Base-by-base conservation (phyloP, 30 jellyfish, hydroid and myxozoan genomes). In the Sanderia malayensis region DNA sequence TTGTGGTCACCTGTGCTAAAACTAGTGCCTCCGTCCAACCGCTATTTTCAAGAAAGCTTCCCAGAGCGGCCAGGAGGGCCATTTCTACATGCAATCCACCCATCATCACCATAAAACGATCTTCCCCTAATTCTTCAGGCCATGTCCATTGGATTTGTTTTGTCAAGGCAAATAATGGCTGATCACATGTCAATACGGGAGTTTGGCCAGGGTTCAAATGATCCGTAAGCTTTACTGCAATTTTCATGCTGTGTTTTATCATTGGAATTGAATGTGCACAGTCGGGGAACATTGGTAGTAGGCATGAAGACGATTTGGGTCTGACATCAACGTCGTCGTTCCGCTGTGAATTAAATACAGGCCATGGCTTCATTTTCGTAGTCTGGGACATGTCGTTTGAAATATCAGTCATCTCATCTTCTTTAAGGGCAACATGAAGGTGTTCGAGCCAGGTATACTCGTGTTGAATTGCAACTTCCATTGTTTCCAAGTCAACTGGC, bases 121-220 rank as follows among this genome's bases (percentile, higher is more conserved):
- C 47, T 45, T 74, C 80, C 13, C 86, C 65, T 22, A 45, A 58
- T 21, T n/a, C 46, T 19, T 44, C 63, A 31, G 75, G 77, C 88
- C 68, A 61, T 46, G 70, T 26, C 88, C 88, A 76, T 26, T 76
- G 88, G 20, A 76, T 63, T 64, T 76, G 81, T 46, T 76, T 61
- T 24, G 88, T 72, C 8, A 76, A 17, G 20, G 88, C 88, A 74
- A 57, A 74, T 33, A 61, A 61, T 45, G 86, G 86, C 86, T 74
- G 86, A 61, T 74, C 86, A 37, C 61, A 25, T 31, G 64, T 77
- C 0, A 74, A 24, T 22, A 60, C 86, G 11, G 86, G 79, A 15
- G 69, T 69, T 25, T 69, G 86, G 17, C 68, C 49, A 25, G 80
- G 67, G 46, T 74, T 74, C 26, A 74, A 21, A 66, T 49, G 24